Evolutionary conservation across 2,888 invertebrate genomes (phyloP).

Genomic region (Drosophila formosana): DNA sequence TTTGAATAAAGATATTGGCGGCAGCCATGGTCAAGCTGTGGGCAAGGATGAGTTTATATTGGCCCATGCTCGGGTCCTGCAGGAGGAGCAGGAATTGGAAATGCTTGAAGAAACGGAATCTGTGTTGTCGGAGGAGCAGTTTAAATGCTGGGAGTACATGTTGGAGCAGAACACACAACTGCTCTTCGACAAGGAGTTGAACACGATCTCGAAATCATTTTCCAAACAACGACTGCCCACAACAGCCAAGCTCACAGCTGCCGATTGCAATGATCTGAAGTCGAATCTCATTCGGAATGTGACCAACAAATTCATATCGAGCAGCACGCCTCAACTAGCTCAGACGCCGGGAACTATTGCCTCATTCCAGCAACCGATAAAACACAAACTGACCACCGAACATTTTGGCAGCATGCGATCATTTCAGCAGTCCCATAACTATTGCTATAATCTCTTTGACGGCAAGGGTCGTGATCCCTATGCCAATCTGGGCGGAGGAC

Average conservation of each 20-base stretch:
- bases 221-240: constrained; percentile 84
- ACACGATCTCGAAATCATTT: constrained; percentile 89
- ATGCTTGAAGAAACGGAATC: constrained; percentile 87
- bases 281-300: constrained; percentile 78
- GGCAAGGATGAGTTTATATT: constrained; percentile 84
- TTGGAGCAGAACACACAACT: constrained; percentile 95
- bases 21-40: constrained; percentile 56
- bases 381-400: constrained; percentile 73
- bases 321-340: constrained; percentile 89
- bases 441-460: constrained; percentile 75
- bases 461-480: constrained; percentile 65
- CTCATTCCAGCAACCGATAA: constrained; percentile 49
- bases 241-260: constrained; percentile 27
- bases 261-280: constrained; percentile 74
- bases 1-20: constrained; percentile 49
- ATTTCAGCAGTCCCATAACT: constrained; percentile 88
- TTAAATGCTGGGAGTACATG: constrained; percentile 97
- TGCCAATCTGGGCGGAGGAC: constrained; percentile 87
- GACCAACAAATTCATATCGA: constrained; percentile 87
- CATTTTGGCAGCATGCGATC: constrained; percentile 93
- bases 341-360: constrained; percentile 40
- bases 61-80: constrained; percentile 85
- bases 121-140: constrained; percentile 92
- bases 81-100: constrained; percentile 86
- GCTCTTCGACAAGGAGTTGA: constrained; percentile 94